Conservation (phyloP, 2,888 invertebrate species). For the Lasioglossum villosulum region DNA sequence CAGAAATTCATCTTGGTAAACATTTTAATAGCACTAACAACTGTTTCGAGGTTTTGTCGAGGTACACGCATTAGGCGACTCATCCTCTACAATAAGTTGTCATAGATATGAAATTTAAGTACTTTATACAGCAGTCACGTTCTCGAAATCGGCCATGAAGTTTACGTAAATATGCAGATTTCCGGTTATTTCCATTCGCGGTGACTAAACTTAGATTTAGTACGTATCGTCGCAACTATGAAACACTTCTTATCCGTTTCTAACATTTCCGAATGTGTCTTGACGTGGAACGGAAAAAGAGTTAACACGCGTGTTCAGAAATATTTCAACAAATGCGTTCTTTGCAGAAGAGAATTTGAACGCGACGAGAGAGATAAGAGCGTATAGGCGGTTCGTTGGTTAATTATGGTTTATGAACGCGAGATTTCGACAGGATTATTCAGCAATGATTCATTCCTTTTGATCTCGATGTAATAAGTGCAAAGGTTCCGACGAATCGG, state of each 20-base stretch:
- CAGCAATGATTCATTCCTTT: background rate
- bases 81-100: no score
- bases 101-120: background rate
- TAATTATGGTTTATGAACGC: background rate
- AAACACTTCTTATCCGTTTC: background rate
- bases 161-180: background rate
- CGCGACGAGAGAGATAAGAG: background rate
- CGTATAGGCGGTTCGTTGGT: background rate
- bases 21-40: no score
- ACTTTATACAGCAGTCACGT: background rate
- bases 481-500: background rate
- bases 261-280: background rate
- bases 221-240: background rate
- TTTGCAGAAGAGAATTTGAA: background rate
- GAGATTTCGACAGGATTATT: background rate
- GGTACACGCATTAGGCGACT: no score
- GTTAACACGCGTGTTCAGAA: background rate
- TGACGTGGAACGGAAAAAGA: background rate
- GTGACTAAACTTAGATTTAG: background rate
- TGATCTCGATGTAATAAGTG: background rate
- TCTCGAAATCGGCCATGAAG: background rate
- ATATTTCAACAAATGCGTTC: background rate
- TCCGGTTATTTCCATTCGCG: background rate
- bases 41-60: no score
- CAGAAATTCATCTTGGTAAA: no score